Conservation (phyloP, 1,140 invertebrate genomes). For the Meloidogyne hapla region DNA sequence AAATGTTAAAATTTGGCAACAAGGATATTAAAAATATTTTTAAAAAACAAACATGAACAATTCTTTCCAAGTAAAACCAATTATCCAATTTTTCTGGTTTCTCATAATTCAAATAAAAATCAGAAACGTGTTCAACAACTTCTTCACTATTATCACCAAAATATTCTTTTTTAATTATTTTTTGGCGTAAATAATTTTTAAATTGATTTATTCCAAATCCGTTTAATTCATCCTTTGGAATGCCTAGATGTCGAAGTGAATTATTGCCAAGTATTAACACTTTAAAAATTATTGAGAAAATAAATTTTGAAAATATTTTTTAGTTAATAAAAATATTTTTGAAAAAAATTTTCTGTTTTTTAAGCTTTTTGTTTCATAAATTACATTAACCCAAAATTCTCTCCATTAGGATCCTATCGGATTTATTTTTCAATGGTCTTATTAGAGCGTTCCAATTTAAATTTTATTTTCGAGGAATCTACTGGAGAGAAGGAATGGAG, state of each 20-base stretch:
- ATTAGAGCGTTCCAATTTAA: too few relatives aligned
- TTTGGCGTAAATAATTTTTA: slow-evolving; percentile 20
- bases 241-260: slow-evolving; percentile 17
- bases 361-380: too few relatives aligned
- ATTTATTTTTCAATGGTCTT: too few relatives aligned
- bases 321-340: too few relatives aligned
- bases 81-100: slow-evolving; percentile 25
- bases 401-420: too few relatives aligned
- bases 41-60: background rate
- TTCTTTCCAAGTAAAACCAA: slow-evolving; percentile 17
- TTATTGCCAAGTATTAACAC: slow-evolving; percentile 19
- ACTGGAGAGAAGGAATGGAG: too few relatives aligned
- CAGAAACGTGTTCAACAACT: slow-evolving; percentile 1
- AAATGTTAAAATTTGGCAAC: too few relatives aligned
- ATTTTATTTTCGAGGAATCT: too few relatives aligned
- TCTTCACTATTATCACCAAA: slow-evolving; percentile 12
- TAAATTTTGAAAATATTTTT: too few relatives aligned
- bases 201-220: slow-evolving; percentile 14
- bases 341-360: too few relatives aligned
- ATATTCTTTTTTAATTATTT: slow-evolving; percentile 20
- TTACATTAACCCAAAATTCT: too few relatives aligned
- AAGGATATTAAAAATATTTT: too few relatives aligned
- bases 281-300: slow-evolving; percentile 1
- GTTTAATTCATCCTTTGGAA: slow-evolving; percentile 13
- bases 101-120: slow-evolving; percentile 26